These are phyloP conservation scores for Antechinus stuartii DNA, from an alignment of 2,113 vertebrate genomes.

Conservation along the genomic window DNA sequence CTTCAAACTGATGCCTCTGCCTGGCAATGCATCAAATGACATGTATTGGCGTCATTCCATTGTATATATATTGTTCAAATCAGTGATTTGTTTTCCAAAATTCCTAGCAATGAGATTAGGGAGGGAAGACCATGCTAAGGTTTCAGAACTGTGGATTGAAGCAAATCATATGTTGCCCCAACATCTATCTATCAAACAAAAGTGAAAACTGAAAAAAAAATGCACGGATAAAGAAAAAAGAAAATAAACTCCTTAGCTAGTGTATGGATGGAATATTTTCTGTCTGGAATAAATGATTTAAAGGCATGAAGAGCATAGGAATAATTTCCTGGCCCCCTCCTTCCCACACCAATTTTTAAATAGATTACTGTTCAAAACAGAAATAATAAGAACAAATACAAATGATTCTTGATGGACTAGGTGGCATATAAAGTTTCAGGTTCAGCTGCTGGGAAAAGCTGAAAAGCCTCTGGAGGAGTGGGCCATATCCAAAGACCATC, in stretches of 20 bases:
- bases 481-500: constrained; percentile 73
- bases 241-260: constrained; percentile 34
- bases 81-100: constrained; percentile 67
- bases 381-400: constrained; percentile 51
- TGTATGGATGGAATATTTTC: neutral
- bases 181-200: neutral
- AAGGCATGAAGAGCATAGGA: neutral
- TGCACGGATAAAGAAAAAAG: neutral
- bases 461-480: constrained; percentile 53
- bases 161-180: constrained; percentile 36
- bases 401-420: constrained; percentile 56
- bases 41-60: neutral
- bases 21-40: no score
- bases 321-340: neutral
- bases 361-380: constrained; percentile 44
- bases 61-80: constrained; percentile 34
- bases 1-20: neutral
- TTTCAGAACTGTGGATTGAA: constrained; percentile 62
- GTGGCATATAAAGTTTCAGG: neutral
- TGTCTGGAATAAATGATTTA: constrained; percentile 32
- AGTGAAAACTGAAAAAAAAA: neutral
- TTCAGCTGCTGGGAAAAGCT: constrained; percentile 9
- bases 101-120: constrained; percentile 46
- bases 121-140: constrained; percentile 33
- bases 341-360: constrained; percentile 11